Base-by-base conservation (phyloP, 2,888 invertebrate genomes). In the Pediacus dermestoides region DNA sequence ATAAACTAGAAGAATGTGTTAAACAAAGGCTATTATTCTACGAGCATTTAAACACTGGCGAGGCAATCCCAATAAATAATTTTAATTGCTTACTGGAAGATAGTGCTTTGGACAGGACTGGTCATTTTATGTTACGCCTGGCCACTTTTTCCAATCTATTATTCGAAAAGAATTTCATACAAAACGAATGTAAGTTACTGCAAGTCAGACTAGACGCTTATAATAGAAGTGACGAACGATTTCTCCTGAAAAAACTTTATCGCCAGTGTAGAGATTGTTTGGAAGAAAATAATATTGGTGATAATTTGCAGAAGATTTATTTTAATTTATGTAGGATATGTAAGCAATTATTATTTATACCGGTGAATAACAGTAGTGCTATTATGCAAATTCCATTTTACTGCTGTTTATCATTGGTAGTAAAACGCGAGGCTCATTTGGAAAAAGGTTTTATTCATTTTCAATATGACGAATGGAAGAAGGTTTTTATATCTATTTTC, bases 321-420 rank as follows among this genome's bases (percentile, higher is more conserved):
- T 35, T 9, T n/a, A 12, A 30, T 12, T 16, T 49, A 16, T 23
- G 30, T 12, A 33, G 23, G 16, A 12, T 49, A n/a, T 39, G 32
- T 28, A 42, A 16, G 9, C 18, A 34, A 8, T 38, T 52, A 44
- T 48, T 64, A 58, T n/a, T n/a, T n/a, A n/a, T n/a, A n/a, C n/a
- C n/a, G n/a, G n/a, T n/a, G n/a, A n/a, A n/a, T n/a, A n/a, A n/a
- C n/a, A n/a, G n/a, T n/a, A n/a, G n/a, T n/a, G n/a, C n/a, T n/a
- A n/a, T n/a, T n/a, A n/a, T n/a, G n/a, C n/a, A n/a, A n/a, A 67
- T 81, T 27, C 71, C 74, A 45, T 83, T 81, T 54, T 71, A 69
- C 41, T 62, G 74, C 45, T 76, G 80, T 45, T 66, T 76, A 10
- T 60, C 70, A 18, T 67, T 82, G 44, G 63, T 83, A 33, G 68